Conservation (phyloP, 2,888 invertebrate genomes). For the Eupithecia vulgata region DNA sequence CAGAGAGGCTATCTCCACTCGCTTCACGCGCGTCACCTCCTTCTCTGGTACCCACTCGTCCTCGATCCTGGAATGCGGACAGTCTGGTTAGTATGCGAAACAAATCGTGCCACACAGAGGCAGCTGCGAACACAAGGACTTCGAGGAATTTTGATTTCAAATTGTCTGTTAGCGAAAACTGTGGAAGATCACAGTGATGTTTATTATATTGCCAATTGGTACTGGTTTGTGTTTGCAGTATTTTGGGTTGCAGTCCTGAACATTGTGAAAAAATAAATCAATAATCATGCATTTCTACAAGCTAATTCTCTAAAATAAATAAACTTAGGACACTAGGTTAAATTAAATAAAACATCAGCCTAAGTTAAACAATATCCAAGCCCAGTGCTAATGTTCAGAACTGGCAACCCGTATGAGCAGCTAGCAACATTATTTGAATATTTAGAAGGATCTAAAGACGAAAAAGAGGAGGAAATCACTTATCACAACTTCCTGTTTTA, state of each 20-base stretch:
- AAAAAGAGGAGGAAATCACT: neutral
- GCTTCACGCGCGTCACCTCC: constrained; percentile 86
- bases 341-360: neutral
- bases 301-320: neutral
- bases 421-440: constrained; percentile 28
- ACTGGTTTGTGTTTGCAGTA: constrained; percentile 72
- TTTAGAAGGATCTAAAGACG: neutral
- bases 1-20: constrained; percentile 82
- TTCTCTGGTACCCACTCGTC: constrained; percentile 94
- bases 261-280: constrained; percentile 22
- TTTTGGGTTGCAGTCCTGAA: constrained; percentile 68
- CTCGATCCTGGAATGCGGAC: constrained; percentile 86
- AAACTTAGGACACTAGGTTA: neutral
- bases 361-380: constrained; percentile 10
- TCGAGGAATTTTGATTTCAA: constrained; percentile 4
- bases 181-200: neutral
- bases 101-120: constrained; percentile 68
- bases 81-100: constrained; percentile 26
- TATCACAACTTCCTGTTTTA: neutral
- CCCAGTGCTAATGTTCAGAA: constrained; percentile 48
- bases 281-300: constrained; percentile 39
- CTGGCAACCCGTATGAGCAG: constrained; percentile 60
- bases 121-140: constrained; percentile 73
- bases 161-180: neutral
- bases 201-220: constrained; percentile 14